Evolutionary conservation across 2,797 vertebrate species (phyloP), one percentile per base, ranked within the genome.

Genomic region (Peromyscus nudipes): DNA sequence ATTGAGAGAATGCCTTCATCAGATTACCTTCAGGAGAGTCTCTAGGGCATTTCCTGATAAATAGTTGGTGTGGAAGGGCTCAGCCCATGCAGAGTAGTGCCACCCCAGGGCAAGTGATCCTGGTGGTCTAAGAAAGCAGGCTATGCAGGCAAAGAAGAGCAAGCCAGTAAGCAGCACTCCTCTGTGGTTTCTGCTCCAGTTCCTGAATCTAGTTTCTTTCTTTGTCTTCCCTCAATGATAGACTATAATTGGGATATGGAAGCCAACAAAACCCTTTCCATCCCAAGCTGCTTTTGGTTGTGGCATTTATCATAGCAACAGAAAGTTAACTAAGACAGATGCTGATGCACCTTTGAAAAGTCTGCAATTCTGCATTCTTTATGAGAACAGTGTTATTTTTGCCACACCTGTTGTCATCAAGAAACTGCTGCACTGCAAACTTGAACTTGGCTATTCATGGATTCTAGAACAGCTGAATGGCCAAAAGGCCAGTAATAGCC

Each of bases 341-440:
- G 19, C 52, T 60, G 12, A 14, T 55, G 4, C 1, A 57, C 25
- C 90, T 84, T 79, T 81, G 25, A n/a, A 57, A 90, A 27, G 8
- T 89, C 29, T 27, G 10, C 6, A 91, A 86, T 73, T 77, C 67
- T 25, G 6, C 37, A 19, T 92, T 94, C 37, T 85, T 85, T 83
- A 57, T 67, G 49, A 94, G 85, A 57, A 57, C 60, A 31, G 29
- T 71, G 8, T 82, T 89, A 40, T 73, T 96, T 40, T 76, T 89
- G 29, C 43, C 46, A 67, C 1, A 23, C 21, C 2, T 85, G 23
- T 64, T 96, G 96, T 92, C 49, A 92, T 84, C 76, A 83, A 46
- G 43, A 90, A 94, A 65, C 12, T 3, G 0, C 6, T 80, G 16
- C 69, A 60, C 65, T 90, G 89, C 11, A 25, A 87, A 62, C 49